These are phyloP conservation scores for Elymnias hypermnestra DNA, from an alignment of 1,140 invertebrate species.

Conservation along the genomic window DNA sequence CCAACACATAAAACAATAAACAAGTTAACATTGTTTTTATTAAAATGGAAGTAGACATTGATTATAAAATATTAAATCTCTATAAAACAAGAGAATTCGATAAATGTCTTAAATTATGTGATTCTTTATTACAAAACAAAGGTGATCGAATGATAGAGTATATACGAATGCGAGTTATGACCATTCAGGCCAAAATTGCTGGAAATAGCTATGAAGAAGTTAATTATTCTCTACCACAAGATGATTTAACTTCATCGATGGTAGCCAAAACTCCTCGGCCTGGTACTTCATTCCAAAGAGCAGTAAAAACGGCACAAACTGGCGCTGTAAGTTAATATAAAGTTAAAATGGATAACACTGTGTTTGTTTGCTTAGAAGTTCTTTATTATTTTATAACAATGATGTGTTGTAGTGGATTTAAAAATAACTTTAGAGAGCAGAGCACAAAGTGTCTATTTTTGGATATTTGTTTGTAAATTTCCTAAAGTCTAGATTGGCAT, in stretches of 20 bases:
- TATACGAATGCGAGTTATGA: conserved; percentile 58
- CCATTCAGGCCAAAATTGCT: conserved; percentile 56
- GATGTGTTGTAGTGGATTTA: too few species aligned
- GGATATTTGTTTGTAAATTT: too few species aligned
- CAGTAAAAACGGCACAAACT: conserved; percentile 36
- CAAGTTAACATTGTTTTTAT: background rate
- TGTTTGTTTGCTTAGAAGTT: too few species aligned
- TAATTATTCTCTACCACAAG: conserved; percentile 45
- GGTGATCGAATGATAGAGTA: conserved; percentile 48
- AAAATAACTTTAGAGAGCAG: too few species aligned
- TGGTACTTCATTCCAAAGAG: conserved; percentile 53
- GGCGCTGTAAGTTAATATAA: conserved; percentile 19
- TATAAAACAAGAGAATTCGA: conserved; percentile 60
- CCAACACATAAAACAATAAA: too few species aligned
- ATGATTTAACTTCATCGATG: conserved; percentile 43
- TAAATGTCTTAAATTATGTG: conserved; percentile 52
- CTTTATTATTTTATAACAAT: too few species aligned
- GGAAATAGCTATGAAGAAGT: conserved; percentile 68
- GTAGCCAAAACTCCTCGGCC: conserved; percentile 58
- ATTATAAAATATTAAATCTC: conserved; percentile 59
- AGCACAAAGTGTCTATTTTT: too few species aligned
- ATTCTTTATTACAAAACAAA: conserved; percentile 29
- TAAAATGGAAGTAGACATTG: conserved; percentile 37
- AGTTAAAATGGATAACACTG: too few species aligned
- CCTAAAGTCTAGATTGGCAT: too few species aligned